Percentiles rank a stretch among this genome's conserved stretches.
phyloP scores from a whole-genome alignment of 2,797 vertebrate species.

The Anguilla pacifica region DNA sequence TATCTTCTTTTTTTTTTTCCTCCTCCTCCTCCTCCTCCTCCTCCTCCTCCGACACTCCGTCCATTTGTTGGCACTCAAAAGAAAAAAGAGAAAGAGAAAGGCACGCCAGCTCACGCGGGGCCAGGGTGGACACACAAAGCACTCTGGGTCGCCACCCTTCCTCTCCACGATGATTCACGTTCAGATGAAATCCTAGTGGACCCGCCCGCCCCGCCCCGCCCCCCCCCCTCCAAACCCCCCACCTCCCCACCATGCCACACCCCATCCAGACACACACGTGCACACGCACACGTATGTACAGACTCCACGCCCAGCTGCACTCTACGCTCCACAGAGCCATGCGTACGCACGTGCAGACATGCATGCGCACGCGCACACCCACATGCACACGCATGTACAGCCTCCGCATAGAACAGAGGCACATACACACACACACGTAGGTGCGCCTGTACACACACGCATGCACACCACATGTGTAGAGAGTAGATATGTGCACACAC shows the following conservation, averaged over 20 bases:
- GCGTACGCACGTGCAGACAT: neutral
- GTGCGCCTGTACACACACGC: neutral
- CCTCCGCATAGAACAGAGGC: neutral
- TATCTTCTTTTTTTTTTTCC: slow-evolving; percentile 47
- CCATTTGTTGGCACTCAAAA: slow-evolving; percentile 70
- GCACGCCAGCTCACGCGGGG: slow-evolving; percentile 22
- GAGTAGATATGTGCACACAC: neutral
- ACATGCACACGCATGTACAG: neutral
- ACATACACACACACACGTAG: neutral
- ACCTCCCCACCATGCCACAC: neutral
- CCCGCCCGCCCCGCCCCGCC: neutral
- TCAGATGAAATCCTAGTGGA: neutral
- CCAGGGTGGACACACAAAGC: neutral
- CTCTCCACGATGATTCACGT: neutral
- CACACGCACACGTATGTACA: neutral
- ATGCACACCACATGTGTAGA: neutral
- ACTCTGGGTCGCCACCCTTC: slow-evolving; percentile 8
- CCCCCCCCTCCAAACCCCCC: neutral
- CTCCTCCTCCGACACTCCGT: slow-evolving; percentile 68
- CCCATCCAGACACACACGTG: slow-evolving; percentile 16
- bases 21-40: no score
- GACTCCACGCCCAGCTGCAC: neutral
- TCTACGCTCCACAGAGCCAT: neutral
- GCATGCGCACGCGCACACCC: slow-evolving; percentile 21
- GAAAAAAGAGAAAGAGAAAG: no score